phyloP scores from a whole-genome alignment of 2,113 vertebrate species.

The Channa maculata region DNA sequence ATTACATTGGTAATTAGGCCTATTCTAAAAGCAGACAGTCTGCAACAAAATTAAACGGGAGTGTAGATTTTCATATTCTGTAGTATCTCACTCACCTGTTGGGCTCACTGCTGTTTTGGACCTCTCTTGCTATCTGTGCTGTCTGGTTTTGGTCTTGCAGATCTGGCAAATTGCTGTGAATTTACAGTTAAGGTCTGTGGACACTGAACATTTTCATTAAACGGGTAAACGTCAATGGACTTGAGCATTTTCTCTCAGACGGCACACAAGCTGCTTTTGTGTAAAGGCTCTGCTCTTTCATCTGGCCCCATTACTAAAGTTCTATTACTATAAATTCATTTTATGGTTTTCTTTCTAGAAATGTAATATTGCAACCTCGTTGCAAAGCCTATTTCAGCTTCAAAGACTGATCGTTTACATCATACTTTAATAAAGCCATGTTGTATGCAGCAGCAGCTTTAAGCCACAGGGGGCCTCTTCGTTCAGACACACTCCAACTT shows the following conservation, averaged over 20 bases:
- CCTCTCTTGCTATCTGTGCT: slow-evolving; percentile 78
- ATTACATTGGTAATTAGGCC: slow-evolving; percentile 39
- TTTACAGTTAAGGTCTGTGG: slow-evolving; percentile 68
- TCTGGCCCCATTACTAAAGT: no score
- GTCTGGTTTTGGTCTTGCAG: slow-evolving; percentile 93
- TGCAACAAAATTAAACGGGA: no score
- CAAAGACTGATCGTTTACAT: not conserved
- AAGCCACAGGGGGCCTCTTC: slow-evolving; percentile 17
- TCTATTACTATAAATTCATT: no score
- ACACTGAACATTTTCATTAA: not conserved
- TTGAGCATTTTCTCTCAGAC: no score
- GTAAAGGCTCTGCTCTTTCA: no score
- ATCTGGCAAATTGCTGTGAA: slow-evolving; percentile 94
- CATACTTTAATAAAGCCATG: not conserved
- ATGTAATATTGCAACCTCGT: no score
- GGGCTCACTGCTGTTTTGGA: slow-evolving; percentile 59
- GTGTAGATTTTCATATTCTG: not conserved
- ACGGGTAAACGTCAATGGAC: no score
- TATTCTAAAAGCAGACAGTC: slow-evolving; percentile 5
- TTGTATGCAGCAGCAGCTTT: slow-evolving; percentile 12
- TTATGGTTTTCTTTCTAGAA: no score
- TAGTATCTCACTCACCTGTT: slow-evolving; percentile 62
- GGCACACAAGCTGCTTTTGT: no score
- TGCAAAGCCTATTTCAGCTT: no score
- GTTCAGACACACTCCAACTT: slow-evolving; percentile 27